phyloP scores from a whole-genome alignment of 2,797 vertebrate genomes.

The Mionectes olivaceus region DNA sequence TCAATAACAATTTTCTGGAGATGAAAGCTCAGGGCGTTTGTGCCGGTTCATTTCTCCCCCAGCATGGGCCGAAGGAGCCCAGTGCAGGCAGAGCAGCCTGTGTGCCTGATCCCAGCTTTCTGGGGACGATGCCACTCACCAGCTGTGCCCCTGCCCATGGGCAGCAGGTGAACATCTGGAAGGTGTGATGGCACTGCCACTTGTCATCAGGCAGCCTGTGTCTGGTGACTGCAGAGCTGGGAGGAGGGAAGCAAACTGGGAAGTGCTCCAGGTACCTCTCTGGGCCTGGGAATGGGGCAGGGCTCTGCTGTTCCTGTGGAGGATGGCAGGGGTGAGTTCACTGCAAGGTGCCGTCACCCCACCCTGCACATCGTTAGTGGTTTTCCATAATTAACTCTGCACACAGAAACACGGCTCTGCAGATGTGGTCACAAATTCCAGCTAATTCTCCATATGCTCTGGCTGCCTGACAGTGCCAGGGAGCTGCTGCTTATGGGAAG shows the following conservation, averaged over 20 bases:
- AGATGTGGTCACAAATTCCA: constrained; percentile 59
- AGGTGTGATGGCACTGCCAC: neutral
- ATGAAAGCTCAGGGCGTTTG: accelerated
- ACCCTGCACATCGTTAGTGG: neutral
- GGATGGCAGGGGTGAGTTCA: neutral
- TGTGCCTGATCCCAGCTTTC: accelerated
- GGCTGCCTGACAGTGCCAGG: constrained; percentile 19
- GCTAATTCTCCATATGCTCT: constrained; percentile 69
- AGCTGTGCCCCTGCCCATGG: neutral
- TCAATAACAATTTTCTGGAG: neutral
- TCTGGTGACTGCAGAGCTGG: accelerated
- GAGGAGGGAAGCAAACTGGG: neutral
- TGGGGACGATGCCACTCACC: accelerated
- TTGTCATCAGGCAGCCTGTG: neutral
- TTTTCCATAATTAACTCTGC: constrained; percentile 64
- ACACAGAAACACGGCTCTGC: constrained; percentile 25
- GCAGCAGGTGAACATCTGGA: constrained; percentile 29
- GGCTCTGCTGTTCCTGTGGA: neutral
- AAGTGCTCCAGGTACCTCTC: neutral
- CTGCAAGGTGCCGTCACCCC: neutral
- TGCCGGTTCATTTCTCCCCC: neutral
- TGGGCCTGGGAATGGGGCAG: neutral
- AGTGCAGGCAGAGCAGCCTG: neutral
- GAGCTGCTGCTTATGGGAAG: neutral
- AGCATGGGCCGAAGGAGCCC: neutral